phyloP scores from a whole-genome alignment of 2,888 invertebrate species.

The Cremastinae sp. region DNA sequence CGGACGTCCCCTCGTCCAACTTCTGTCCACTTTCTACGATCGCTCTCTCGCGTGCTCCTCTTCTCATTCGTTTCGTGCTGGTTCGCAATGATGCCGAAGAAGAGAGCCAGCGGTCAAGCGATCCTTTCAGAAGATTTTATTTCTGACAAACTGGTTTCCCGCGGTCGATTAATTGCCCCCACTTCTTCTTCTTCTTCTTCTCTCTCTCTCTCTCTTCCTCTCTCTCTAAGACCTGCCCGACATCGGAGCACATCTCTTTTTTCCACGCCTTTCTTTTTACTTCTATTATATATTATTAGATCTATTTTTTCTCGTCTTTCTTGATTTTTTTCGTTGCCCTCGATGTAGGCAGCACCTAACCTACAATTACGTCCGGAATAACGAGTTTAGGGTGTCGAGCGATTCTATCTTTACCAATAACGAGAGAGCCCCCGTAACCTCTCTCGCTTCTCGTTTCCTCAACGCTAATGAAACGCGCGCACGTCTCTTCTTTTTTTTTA shows the following conservation, averaged over 20 bases:
- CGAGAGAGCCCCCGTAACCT: too few species aligned
- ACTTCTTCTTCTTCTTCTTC: conserved; percentile 51
- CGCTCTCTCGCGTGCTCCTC: conserved; percentile 52
- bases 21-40: conserved; percentile 25
- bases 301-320: not conserved
- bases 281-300: conserved; percentile 17
- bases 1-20: conserved; percentile 10
- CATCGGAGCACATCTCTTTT: too few species aligned
- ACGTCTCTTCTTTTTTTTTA: too few species aligned
- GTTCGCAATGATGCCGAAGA: conserved; percentile 59
- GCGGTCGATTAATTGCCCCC: conserved; percentile 73
- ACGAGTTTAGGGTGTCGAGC: conserved; percentile 21
- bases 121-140: conserved; percentile 73
- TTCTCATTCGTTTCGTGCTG: conserved; percentile 47
- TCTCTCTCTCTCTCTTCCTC: conserved; percentile 27
- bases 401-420: conserved; percentile 25
- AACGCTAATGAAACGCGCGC: too few species aligned
- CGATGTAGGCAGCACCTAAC: conserved; percentile 1
- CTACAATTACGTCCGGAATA: conserved; percentile 24
- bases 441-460: too few species aligned
- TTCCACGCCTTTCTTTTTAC: too few species aligned
- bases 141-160: conserved; percentile 76
- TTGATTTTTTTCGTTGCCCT: not conserved
- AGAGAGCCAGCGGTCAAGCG: conserved; percentile 63
- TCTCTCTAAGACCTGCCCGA: not conserved